Evolutionary conservation across 2,888 invertebrate genomes (phyloP).

Genomic region (Smittia sp.): DNA sequence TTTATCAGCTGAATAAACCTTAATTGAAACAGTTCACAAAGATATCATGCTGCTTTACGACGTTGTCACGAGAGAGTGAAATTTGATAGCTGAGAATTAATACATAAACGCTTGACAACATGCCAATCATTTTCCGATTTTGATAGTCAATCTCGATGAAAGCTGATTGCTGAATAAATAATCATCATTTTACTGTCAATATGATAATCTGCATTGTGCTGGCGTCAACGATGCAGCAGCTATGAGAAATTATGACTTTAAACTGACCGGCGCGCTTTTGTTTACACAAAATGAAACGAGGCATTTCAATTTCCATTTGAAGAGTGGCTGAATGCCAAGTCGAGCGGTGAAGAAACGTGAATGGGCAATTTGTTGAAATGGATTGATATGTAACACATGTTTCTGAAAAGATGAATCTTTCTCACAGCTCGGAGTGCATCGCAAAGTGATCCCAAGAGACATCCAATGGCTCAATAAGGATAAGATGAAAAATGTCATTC

Average conservation of each 20-base stretch:
- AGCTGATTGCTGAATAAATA: no score
- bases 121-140: no score
- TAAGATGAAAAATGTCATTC: not conserved
- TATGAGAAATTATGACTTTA: not conserved
- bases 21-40: no score
- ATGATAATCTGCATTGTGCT: no score
- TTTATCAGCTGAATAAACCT: no score
- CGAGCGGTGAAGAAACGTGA: not conserved
- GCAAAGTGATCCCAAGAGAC: not conserved
- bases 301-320: not conserved
- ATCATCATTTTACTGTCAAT: no score
- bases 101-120: no score
- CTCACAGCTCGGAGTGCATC: not conserved
- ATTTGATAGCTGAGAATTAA: no score
- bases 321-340: not conserved
- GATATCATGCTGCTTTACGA: no score
- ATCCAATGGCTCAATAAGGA: not conserved
- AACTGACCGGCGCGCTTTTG: not conserved
- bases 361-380: constrained; percentile 1
- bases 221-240: no score
- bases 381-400: constrained; percentile 9
- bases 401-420: not conserved
- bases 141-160: no score
- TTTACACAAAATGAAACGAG: not conserved
- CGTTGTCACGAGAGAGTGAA: no score